Conservation (phyloP, 2,113 vertebrate species). For the Apus apus region DNA sequence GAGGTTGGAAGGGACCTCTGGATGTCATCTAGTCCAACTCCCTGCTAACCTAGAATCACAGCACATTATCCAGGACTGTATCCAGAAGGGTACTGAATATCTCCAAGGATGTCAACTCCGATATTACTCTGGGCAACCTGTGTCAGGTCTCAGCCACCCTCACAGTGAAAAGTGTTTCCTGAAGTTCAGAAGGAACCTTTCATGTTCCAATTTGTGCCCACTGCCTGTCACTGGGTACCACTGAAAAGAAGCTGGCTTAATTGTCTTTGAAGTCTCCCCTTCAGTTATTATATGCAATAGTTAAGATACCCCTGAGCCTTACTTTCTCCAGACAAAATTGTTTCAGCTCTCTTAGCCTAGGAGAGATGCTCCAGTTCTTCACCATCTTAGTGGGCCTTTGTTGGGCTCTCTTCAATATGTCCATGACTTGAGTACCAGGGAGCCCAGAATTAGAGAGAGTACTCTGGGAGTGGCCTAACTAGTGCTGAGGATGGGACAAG, state of each 20-base stretch:
- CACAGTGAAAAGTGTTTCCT: not conserved
- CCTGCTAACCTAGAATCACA: not conserved
- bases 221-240: not conserved
- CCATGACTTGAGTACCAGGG: too few relatives aligned
- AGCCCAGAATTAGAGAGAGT: not conserved
- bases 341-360: not conserved
- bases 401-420: not conserved
- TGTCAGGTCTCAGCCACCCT: too few relatives aligned
- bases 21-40: rapidly evolving
- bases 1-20: not conserved
- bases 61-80: not conserved
- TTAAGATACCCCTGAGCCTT: not conserved
- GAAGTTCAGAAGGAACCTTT: not conserved
- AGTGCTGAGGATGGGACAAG: not conserved
- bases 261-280: not conserved
- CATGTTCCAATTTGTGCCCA: too few relatives aligned
- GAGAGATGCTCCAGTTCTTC: not conserved
- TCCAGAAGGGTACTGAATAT: not conserved
- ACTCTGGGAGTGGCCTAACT: not conserved
- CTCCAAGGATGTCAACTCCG: not conserved
- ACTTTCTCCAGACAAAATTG: not conserved
- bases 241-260: not conserved
- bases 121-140: not conserved
- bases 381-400: not conserved
- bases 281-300: not conserved